Evolutionary conservation across 2,888 invertebrate species (phyloP), one percentile per base, ranked within the genome.

Genomic region (Polyommatus iphigenia): DNA sequence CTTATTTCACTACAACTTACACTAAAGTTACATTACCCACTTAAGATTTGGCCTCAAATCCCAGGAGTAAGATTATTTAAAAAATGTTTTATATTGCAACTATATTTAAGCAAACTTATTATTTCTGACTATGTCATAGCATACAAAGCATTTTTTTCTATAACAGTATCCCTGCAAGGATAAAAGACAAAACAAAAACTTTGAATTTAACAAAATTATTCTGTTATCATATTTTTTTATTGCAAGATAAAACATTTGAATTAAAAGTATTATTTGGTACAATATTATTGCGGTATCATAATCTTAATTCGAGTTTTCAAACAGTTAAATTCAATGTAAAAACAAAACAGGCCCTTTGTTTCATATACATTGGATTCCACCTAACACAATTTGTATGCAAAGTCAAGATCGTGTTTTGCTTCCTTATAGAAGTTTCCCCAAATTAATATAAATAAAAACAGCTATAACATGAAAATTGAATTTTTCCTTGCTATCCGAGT

Each of bases 381-480:
- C 67, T 18, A 18, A 29, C 67, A 29, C 67, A 29, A 67, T 67
- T 67, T 67, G 67, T 67, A 67, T 67, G 67, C 67, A 67, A 67
- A 67, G 29, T 32, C 29, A 15, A 29, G 15, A 32, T 29, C 29
- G 29, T 32, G 29, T 32, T 32, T 24, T 32, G 67, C 20, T 67
- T 67, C 67, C 67, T 67, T 67, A 32, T 67, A 18, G 29, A 67
- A 67, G 15, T 29, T 67, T 67, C 29, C 67, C 67, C 0, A 32
- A 67, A 67, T 67, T 67, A 67, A 67, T 67, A 67, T 67, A 67
- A 32, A 67, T 29, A 67, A 20, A 32, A 67, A 67, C 67, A 67
- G 67, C 67, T 32, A 10, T 29, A 29, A 18, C 2, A 10, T 18
- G 67, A 32, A 67, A 67, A 67, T 67, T 67, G 67, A 29, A 32